phyloP scores from a whole-genome alignment of 2,113 vertebrate genomes.

The Ondatra zibethicus region DNA sequence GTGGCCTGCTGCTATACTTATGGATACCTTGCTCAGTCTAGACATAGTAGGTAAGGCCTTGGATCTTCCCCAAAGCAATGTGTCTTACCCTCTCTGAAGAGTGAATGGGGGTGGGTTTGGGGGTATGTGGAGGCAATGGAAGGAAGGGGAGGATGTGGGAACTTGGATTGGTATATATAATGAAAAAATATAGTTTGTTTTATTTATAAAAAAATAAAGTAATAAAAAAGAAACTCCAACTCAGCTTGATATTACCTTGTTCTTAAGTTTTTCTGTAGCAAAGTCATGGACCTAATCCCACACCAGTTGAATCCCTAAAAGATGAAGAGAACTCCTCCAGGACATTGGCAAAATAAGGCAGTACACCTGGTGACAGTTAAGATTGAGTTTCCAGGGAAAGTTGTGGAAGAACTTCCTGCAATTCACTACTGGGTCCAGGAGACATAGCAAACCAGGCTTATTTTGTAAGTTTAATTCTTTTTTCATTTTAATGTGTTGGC shows the following conservation, averaged over 20 bases:
- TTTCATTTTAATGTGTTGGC: neutral
- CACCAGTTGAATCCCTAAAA: neutral
- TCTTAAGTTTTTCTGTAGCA: neutral
- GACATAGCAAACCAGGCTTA: neutral
- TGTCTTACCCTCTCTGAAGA: no score
- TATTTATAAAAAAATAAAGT: no score
- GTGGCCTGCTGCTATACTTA: no score
- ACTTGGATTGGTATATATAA: no score
- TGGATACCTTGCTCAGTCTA: no score
- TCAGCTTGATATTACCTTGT: neutral
- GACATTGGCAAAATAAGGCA: neutral
- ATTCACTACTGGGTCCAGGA: neutral
- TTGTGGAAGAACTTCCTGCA: neutral
- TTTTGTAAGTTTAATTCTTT: neutral
- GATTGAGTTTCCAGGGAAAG: neutral
- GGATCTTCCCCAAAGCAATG: no score
- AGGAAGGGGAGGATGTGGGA: no score
- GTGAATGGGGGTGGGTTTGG: no score
- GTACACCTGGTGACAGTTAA: neutral
- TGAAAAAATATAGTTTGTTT: no score
- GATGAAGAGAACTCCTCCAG: neutral
- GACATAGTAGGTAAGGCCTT: no score
- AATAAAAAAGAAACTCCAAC: neutral
- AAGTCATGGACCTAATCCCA: neutral
- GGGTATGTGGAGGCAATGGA: no score